Evolutionary conservation across 2,888 invertebrate species (phyloP).

Genomic region (Miltochrista miniata): DNA sequence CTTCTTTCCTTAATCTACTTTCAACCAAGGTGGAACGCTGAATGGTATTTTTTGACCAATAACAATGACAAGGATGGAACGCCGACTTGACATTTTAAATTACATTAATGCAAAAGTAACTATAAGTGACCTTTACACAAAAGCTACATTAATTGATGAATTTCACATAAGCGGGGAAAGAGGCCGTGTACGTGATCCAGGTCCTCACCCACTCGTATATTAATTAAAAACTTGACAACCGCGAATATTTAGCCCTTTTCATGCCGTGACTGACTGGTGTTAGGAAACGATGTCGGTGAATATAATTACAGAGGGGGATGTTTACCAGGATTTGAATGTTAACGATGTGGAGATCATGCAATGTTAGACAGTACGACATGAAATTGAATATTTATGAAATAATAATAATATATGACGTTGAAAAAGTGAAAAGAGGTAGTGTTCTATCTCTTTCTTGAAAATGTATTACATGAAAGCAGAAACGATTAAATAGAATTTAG

Average conservation of each 20-base stretch:
- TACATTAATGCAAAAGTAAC: slow-evolving; percentile 34
- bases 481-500: too few species aligned
- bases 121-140: slow-evolving; percentile 39
- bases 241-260: slow-evolving; percentile 66
- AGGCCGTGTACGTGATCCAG: slow-evolving; percentile 55
- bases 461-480: too few species aligned
- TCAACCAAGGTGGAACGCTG: too few species aligned
- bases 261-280: slow-evolving; percentile 52
- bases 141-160: slow-evolving; percentile 64
- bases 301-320: slow-evolving; percentile 23
- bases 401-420: too few species aligned
- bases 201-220: slow-evolving; percentile 66
- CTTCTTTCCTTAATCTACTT: too few species aligned
- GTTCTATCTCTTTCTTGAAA: too few species aligned
- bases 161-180: slow-evolving; percentile 50
- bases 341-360: slow-evolving; percentile 34
- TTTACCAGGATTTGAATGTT: slow-evolving; percentile 50
- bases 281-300: slow-evolving; percentile 42
- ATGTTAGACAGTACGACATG: background rate
- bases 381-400: background rate
- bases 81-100: too few species aligned
- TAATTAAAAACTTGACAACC: slow-evolving; percentile 80
- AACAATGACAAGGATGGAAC: too few species aligned
- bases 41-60: too few species aligned
- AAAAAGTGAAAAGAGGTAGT: too few species aligned